Base-by-base conservation (phyloP, 2,888 invertebrate genomes). In the Trichogramma evanescens region DNA sequence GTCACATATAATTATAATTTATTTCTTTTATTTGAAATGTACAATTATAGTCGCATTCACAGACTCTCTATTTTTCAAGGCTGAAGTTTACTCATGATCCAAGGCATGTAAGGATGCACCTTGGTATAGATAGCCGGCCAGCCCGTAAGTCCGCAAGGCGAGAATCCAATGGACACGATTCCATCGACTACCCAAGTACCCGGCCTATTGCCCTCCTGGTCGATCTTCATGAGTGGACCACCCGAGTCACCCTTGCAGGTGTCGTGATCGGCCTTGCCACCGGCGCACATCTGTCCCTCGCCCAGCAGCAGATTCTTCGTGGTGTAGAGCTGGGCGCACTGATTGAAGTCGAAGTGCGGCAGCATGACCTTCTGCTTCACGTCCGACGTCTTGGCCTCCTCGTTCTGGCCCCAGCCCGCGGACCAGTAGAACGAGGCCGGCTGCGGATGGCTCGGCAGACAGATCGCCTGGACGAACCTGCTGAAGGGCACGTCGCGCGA, bases 221-320 rank as follows among this genome's bases (percentile, higher is more conserved):
- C 44, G 2, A 69, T 48, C 10, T 68, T 57, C 89, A 90, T 89
- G 4, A 91, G 76, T 0, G 90, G 89, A 5, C 89, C 89, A 0
- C 91, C 90, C 0, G 89, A 89, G 68, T 90, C 90, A 0, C 90
- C 90, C 26, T 80, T 82, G 69, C 91, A 91, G 0, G 89, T 86
- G 70, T 91, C 91, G 68, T 86, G 82, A 3, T 83, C 82, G 59
- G 79, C 81, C 40, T 80, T 80, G 0, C 90, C 88, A 4, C 90
- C 90, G 8, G 88, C 89, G 70, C 89, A 90, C 1, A 89, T 71
- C 69, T 87, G 86, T 0, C 80, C 79, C 1, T 71, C 65, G 42
- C 78, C 78, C 1, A 86, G 69, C 0, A 65, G 67, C 1, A 84
- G 79, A 7, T 74, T 76, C 4, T 79, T 81, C 56, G 70, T 64